These are phyloP conservation scores for Todus mexicanus DNA, from an alignment of 2,797 vertebrate genomes.

Conservation along the genomic window DNA sequence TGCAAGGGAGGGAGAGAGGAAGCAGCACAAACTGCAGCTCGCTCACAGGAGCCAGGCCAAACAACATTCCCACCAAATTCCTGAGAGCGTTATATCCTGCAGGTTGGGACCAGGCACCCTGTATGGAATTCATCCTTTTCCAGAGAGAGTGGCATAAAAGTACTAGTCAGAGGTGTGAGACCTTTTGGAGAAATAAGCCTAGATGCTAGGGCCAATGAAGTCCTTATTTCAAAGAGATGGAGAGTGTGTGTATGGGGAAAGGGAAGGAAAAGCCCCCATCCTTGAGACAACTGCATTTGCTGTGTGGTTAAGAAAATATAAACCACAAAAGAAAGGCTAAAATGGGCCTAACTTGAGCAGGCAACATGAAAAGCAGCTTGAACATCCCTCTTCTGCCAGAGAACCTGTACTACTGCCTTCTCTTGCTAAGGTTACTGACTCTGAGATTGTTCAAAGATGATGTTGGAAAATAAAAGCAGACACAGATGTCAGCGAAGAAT, in stretches of 20 bases:
- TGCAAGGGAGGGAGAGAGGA: not conserved
- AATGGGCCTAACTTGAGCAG: not conserved
- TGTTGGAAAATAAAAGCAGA: not conserved
- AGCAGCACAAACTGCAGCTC: not conserved
- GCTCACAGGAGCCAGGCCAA: not conserved
- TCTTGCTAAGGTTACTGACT: not conserved
- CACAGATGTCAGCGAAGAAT: not conserved
- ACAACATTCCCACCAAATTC: slow-evolving; percentile 51
- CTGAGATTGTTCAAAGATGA: not conserved
- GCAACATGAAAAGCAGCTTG: not conserved
- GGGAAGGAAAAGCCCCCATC: rapidly evolving
- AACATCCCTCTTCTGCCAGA: not conserved
- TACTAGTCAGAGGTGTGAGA: not conserved
- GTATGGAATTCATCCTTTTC: not conserved
- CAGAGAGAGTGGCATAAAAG: not conserved
- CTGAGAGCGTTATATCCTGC: not conserved
- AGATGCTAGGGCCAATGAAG: not conserved
- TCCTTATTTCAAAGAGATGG: not conserved
- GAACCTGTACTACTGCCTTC: not conserved
- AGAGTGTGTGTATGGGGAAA: rapidly evolving
- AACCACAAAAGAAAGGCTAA: not conserved
- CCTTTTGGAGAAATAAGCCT: not conserved
- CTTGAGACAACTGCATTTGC: not conserved
- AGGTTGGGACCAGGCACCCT: not conserved
- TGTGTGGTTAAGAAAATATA: not conserved